Conservation (phyloP, 2,797 vertebrate species). For the Enteromius argenteus region DNA sequence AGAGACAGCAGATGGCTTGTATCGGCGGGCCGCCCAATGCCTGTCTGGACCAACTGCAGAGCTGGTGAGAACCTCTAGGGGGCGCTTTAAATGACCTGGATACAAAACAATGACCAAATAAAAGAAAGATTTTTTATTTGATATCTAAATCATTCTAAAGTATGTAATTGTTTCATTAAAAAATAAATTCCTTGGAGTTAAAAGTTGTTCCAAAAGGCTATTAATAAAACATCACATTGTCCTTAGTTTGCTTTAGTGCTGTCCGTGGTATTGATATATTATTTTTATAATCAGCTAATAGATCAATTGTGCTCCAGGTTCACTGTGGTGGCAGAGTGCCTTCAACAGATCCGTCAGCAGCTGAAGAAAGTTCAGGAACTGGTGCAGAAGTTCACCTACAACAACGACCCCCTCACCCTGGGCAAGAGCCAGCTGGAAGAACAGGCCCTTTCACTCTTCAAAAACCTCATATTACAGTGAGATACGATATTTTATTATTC, state of each 20-base stretch:
- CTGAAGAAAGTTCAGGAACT: constrained; percentile 89
- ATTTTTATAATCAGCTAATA: background rate
- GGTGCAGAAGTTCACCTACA: constrained; percentile 81
- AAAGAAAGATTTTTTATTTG: background rate
- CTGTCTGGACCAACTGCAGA: constrained; percentile 87
- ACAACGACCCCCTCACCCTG: constrained; percentile 72
- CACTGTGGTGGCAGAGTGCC: constrained; percentile 82
- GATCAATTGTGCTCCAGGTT: constrained; percentile 75
- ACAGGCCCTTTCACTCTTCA: constrained; percentile 75
- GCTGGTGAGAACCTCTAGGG: constrained; percentile 76
- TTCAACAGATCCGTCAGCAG: constrained; percentile 87
- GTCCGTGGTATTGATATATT: background rate
- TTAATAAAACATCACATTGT: background rate
- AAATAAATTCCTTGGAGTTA: background rate
- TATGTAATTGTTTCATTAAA: background rate
- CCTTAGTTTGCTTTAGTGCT: background rate
- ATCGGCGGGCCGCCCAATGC: constrained; percentile 87
- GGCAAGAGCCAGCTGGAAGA: constrained; percentile 78
- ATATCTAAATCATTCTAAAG: background rate
- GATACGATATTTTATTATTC: background rate
- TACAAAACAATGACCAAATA: background rate
- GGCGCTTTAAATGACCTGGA: background rate
- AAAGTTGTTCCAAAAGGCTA: background rate
- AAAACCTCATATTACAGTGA: constrained; percentile 87
- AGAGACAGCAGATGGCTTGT: constrained; percentile 85